A percentile compares a stretch with the other conserved stretches of the same genome.
Evolutionary conservation across 2,888 invertebrate genomes (phyloP).

Genomic region (Chrysolina americana): DNA sequence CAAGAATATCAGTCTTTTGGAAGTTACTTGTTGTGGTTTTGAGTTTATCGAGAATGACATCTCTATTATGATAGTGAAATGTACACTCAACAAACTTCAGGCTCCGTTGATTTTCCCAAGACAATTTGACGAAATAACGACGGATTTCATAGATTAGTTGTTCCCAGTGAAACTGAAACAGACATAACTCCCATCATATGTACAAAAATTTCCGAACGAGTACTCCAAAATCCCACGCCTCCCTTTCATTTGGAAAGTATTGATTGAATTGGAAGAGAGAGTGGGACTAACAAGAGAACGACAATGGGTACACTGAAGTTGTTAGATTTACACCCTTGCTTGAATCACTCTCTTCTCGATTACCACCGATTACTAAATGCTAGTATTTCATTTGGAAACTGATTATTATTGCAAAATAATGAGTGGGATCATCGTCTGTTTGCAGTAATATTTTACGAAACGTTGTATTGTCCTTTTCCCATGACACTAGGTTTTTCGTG

Average conservation of each 20-base stretch:
- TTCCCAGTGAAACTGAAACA: constrained; percentile 8
- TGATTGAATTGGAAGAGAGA: not conserved
- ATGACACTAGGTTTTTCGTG: no score
- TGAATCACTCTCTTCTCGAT: no score
- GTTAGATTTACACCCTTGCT: not conserved
- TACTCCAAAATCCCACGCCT: not conserved
- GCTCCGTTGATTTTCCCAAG: constrained; percentile 28
- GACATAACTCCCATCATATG: not conserved
- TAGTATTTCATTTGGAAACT: no score
- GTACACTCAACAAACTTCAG: constrained; percentile 24
- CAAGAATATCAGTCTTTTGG: constrained; percentile 29
- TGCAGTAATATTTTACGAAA: no score
- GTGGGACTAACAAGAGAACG: not conserved
- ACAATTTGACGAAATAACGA: constrained; percentile 4
- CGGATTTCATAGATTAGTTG: not conserved
- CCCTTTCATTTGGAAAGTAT: not conserved
- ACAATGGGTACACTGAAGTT: not conserved
- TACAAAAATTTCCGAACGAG: not conserved
- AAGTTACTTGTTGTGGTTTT: constrained; percentile 17
- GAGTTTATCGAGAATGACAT: constrained; percentile 30
- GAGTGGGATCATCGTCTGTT: no score
- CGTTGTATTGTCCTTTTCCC: no score
- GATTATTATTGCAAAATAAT: no score
- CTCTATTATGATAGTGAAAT: constrained; percentile 21
- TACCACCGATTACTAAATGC: no score